Conservation (phyloP, 2,797 vertebrate genomes). For the Falco biarmicus region DNA sequence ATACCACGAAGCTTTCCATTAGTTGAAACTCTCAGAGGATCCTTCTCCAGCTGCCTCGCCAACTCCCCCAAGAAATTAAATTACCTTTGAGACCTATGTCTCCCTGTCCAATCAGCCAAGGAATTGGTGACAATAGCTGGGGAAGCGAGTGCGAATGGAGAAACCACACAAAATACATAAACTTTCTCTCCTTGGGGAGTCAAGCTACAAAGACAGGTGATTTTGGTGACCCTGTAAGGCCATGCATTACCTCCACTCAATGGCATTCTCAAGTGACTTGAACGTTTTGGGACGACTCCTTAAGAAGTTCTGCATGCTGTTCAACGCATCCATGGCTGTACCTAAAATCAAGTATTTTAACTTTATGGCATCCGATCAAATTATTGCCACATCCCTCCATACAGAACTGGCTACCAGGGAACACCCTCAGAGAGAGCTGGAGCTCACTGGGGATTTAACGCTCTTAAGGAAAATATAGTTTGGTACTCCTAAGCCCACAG, state of each 20-base stretch:
- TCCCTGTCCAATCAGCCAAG: not conserved
- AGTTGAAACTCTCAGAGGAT: not conserved
- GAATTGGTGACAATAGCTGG: not conserved
- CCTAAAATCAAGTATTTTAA: constrained; percentile 72
- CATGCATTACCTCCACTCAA: constrained; percentile 92
- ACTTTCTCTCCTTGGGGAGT: not conserved
- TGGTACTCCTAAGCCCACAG: not conserved
- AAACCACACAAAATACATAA: not conserved
- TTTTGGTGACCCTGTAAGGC: not conserved
- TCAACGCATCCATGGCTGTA: constrained; percentile 97
- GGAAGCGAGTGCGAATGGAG: fast-evolving
- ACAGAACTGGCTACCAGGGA: not conserved
- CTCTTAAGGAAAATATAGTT: not conserved
- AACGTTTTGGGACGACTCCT: constrained; percentile 97
- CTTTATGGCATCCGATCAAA: not conserved
- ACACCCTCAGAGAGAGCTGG: not conserved
- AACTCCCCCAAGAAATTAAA: not conserved
- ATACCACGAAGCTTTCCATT: not conserved
- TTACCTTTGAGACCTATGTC: not conserved
- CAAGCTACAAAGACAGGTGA: not conserved
- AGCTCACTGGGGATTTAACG: not conserved
- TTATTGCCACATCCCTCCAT: fast-evolving
- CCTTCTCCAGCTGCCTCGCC: not conserved
- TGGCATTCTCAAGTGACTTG: constrained; percentile 96
- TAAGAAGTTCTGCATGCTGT: constrained; percentile 99